Percentiles rank a stretch among this genome's conserved stretches.
Conservation (phyloP, 2,113 vertebrate species). For the Myocastor coypus region DNA sequence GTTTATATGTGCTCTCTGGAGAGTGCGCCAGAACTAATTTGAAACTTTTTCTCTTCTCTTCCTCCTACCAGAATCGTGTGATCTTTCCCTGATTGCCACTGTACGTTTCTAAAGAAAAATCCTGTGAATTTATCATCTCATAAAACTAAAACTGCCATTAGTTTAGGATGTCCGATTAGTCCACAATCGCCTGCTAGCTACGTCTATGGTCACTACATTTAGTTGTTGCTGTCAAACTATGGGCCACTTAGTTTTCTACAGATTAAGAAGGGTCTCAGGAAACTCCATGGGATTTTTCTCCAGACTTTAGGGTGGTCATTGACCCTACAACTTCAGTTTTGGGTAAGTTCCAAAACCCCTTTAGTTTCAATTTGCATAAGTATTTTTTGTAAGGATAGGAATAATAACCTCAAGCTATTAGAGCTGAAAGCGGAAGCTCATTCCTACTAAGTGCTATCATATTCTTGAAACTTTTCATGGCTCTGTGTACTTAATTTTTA, state of each 20-base stretch:
- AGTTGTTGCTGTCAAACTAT: background rate
- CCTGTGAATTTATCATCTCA: accelerated
- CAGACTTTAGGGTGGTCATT: background rate
- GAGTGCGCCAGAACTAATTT: background rate
- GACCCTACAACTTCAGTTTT: background rate
- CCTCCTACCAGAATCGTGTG: background rate
- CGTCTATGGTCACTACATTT: background rate
- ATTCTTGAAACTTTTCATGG: background rate
- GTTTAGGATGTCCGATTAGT: background rate
- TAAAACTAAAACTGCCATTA: accelerated
- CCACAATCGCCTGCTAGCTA: background rate
- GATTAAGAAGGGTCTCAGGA: background rate
- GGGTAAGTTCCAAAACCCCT: background rate
- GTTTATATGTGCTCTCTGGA: background rate
- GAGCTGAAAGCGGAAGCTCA: background rate
- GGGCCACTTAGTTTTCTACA: background rate
- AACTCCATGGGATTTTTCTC: background rate
- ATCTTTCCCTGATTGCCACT: background rate
- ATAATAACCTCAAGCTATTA: background rate
- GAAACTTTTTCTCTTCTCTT: background rate
- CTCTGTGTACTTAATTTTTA: background rate
- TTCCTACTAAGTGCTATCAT: background rate
- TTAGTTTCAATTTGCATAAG: background rate
- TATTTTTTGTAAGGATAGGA: background rate
- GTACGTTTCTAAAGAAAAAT: background rate